Evolutionary conservation across 2,113 vertebrate genomes (phyloP).

Genomic region (Eonycteris spelaea): DNA sequence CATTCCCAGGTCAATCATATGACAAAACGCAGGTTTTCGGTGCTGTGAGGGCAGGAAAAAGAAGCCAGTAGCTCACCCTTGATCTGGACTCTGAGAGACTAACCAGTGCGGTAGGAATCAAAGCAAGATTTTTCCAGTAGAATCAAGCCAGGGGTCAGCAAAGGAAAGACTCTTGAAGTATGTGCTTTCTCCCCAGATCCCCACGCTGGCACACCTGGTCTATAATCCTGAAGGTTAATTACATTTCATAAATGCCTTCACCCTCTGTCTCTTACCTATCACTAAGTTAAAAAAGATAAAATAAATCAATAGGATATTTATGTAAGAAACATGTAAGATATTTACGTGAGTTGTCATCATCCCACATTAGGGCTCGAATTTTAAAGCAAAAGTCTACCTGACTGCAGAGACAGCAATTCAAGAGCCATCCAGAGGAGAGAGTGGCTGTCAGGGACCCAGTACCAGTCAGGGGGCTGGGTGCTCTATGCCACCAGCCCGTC

Average conservation of each 20-base stretch:
- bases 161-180: neutral
- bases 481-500: neutral
- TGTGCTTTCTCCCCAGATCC: neutral
- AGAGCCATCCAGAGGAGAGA: neutral
- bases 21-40: neutral
- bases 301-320: neutral
- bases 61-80: neutral
- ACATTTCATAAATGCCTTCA: neutral
- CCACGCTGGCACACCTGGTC: neutral
- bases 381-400: neutral
- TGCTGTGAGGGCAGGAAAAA: neutral
- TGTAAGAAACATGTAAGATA: neutral
- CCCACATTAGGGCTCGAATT: neutral
- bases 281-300: neutral
- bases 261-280: neutral
- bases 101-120: accelerated
- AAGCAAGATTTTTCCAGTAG: neutral
- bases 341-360: neutral
- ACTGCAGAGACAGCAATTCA: neutral
- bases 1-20: neutral
- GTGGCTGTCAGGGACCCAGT: neutral
- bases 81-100: neutral
- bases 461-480: no score
- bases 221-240: neutral
- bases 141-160: neutral